Evolutionary conservation across 2,888 invertebrate species (phyloP), one percentile per base, ranked within the genome.

Genomic region (Drosophila peninsularis): DNA sequence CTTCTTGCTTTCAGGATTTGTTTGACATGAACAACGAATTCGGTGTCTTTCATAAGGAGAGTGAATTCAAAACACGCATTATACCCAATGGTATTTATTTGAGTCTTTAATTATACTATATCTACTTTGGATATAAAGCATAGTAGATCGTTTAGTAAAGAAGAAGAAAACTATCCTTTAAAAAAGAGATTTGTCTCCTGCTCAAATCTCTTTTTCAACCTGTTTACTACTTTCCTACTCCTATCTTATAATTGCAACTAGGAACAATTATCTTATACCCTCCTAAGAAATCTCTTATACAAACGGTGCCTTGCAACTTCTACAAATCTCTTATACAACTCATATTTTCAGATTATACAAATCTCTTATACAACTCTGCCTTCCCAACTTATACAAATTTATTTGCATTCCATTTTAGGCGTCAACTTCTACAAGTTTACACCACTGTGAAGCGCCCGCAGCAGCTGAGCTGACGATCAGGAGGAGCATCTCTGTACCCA

Each of bases 401-500:
- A 0, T 24, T 1, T 17, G 2, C 2, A 2, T 24, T 39, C 19
- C 24, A 5, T 52, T 60, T 69, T 17, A 90, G 90, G 90, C 58
- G 90, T 90, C 4, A 90, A 69, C 62, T 90, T 90, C 75, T 90
- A 80, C 72, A 90, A 90, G 64, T 90, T 90, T 61, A 90, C 81
- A 9, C 83, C 78, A 36, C 57, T 81, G 19, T 87, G 34, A 80
- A 0, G 13, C 24, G n/a, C 19, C n/a, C 10, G 14, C 21, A 37
- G 17, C 17, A 52, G 36, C 37, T 52, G 55, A 42, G 49, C 17
- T 13, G 6, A 17, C 19, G 49, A 49, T 19, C 19, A 17, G 14
- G 32, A 19, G 10, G 27, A 30, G 0, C 30, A 52, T 34, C 42
- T 21, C 39, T 30, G 49, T 36, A 21, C 5, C 9, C 14, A 50